Evolutionary conservation across 2,888 invertebrate species (phyloP).

Genomic region (Tinea semifulvella): DNA sequence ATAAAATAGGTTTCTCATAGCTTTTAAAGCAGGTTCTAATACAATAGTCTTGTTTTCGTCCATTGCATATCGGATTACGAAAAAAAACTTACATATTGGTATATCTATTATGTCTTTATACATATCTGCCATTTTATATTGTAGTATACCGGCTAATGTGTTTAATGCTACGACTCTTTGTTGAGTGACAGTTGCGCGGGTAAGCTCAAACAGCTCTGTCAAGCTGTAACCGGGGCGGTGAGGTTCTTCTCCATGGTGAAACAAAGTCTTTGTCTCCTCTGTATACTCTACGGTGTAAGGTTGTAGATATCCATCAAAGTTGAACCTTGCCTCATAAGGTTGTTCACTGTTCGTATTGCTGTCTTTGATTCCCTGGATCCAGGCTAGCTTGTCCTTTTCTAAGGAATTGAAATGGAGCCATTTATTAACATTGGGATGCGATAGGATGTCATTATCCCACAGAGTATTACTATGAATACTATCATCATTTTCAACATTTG

Average conservation of each 20-base stretch:
- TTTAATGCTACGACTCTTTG: constrained; percentile 85
- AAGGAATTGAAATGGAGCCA: constrained; percentile 90
- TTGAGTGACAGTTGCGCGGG: constrained; percentile 79
- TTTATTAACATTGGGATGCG: constrained; percentile 69
- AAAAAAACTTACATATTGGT: constrained; percentile 79
- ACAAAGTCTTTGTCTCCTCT: constrained; percentile 70
- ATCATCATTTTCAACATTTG: constrained; percentile 26
- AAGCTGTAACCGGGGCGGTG: constrained; percentile 90
- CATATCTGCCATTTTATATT: constrained; percentile 76
- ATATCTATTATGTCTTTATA: constrained; percentile 80
- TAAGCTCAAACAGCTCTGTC: constrained; percentile 85
- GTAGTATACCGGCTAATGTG: constrained; percentile 80
- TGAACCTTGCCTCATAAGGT: constrained; percentile 82
- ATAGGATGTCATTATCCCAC: constrained; percentile 67
- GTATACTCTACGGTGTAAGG: constrained; percentile 72
- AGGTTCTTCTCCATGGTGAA: constrained; percentile 94
- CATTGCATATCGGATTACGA: constrained; percentile 83
- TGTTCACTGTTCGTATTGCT: constrained; percentile 64
- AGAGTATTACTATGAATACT: too few relatives aligned
- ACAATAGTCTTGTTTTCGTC: constrained; percentile 83
- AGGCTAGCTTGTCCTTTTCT: constrained; percentile 87
- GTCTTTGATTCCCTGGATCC: constrained; percentile 79
- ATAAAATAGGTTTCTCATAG: constrained; percentile 77
- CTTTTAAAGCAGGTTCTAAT: constrained; percentile 78
- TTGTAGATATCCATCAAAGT: constrained; percentile 81